A percentile compares a stretch with the other conserved stretches of the same genome.
These are phyloP conservation scores for Drosophila arizonae DNA, from an alignment of 1,140 invertebrate genomes.

Conservation along the genomic window DNA sequence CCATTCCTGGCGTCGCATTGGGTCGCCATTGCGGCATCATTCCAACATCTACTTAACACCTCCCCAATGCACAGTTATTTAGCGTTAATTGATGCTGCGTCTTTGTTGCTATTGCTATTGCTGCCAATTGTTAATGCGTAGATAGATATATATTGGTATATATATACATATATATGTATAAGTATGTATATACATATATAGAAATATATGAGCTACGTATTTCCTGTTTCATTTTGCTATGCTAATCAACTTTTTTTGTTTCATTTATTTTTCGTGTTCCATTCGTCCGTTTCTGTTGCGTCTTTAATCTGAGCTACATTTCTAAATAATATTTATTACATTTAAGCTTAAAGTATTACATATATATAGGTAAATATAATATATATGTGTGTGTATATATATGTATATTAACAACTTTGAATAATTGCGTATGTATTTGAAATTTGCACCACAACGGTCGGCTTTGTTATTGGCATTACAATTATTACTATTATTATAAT, in stretches of 20 bases:
- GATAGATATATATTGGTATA: neutral
- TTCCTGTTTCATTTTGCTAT: slow-evolving; percentile 5
- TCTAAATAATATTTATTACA: slow-evolving; percentile 10
- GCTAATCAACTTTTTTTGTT: neutral
- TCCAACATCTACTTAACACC: slow-evolving; percentile 29
- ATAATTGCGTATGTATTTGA: slow-evolving; percentile 42
- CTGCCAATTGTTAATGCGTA: slow-evolving; percentile 40
- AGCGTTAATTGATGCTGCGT: slow-evolving; percentile 70
- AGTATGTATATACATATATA: neutral
- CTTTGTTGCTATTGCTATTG: slow-evolving; percentile 52
- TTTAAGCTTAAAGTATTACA: neutral
- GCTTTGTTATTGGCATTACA: neutral
- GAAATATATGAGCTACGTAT: neutral
- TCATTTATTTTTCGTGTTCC: slow-evolving; percentile 30
- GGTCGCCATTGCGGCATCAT: slow-evolving; percentile 26
- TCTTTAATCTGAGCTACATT: neutral
- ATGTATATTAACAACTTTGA: slow-evolving; percentile 44
- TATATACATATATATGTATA: neutral
- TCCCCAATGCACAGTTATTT: slow-evolving; percentile 48
- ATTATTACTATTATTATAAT: slow-evolving; percentile 26
- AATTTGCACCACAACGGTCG: slow-evolving; percentile 38
- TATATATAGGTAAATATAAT: slow-evolving; percentile 22
- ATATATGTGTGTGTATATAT: slow-evolving; percentile 5
- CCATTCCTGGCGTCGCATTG: slow-evolving; percentile 32
- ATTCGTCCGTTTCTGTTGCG: slow-evolving; percentile 33